These are phyloP conservation scores for Otolemur garnettii DNA, from an alignment of 2,113 vertebrate genomes.

Conservation along the genomic window DNA sequence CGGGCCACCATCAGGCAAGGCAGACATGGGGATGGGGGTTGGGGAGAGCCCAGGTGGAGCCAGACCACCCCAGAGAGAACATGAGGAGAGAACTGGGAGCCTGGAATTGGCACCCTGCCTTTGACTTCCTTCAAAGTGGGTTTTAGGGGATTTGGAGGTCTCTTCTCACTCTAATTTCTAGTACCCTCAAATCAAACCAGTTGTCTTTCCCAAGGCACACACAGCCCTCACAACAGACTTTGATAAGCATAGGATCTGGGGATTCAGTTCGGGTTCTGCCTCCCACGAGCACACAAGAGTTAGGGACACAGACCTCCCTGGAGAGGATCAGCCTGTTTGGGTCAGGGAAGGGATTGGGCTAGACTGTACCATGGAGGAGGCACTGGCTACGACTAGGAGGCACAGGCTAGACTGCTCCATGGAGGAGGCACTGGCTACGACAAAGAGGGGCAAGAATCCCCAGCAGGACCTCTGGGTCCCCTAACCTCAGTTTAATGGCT, in stretches of 20 bases:
- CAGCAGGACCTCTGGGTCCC: not conserved
- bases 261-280: not conserved
- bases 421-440: not conserved
- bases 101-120: not conserved
- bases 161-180: conserved; percentile 24
- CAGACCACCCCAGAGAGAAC: conserved; percentile 68
- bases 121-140: not conserved
- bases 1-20: conserved; percentile 37
- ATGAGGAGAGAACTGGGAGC: not conserved
- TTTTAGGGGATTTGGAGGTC: not conserved
- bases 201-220: not conserved
- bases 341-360: not conserved
- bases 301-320: not conserved
- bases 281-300: not conserved
- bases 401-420: not conserved
- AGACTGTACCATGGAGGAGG: not conserved
- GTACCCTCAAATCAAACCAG: not conserved
- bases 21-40: not conserved
- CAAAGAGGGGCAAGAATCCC: not conserved
- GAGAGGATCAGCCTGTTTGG: not conserved
- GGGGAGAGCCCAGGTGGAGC: not conserved
- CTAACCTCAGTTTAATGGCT: not conserved
- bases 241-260: not conserved
- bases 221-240: not conserved
- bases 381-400: not conserved